Evolutionary conservation across 2,113 vertebrate genomes (phyloP).

Genomic region (Etheostoma spectabile): DNA sequence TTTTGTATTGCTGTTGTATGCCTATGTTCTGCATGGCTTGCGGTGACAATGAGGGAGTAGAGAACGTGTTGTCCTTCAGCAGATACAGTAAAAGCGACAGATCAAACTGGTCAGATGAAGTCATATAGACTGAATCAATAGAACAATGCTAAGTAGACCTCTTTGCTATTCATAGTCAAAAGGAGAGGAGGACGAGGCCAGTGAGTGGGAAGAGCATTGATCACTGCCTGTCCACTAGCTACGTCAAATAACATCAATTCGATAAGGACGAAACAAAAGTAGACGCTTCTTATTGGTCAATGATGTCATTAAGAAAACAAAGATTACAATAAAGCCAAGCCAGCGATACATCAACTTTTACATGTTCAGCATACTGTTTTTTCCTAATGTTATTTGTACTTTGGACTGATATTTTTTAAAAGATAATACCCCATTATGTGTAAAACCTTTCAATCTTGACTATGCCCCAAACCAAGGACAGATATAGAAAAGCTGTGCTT

Average conservation of each 20-base stretch:
- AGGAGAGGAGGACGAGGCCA: slow-evolving; percentile 56
- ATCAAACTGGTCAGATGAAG: slow-evolving; percentile 45
- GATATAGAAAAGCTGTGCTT: neutral
- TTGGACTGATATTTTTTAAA: neutral
- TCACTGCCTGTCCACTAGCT: slow-evolving; percentile 29
- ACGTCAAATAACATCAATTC: slow-evolving; percentile 52
- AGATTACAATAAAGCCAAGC: neutral
- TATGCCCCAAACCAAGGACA: neutral
- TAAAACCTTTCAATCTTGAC: neutral
- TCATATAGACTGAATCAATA: slow-evolving; percentile 53
- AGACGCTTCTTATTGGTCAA: slow-evolving; percentile 15
- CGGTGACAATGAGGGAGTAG: too few species aligned
- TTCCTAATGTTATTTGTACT: neutral
- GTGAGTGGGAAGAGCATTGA: slow-evolving; percentile 70
- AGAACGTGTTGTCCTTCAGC: slow-evolving; percentile 22
- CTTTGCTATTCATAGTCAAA: slow-evolving; percentile 21
- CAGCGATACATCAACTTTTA: neutral
- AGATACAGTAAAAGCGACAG: slow-evolving; percentile 33
- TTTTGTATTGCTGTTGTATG: too few species aligned
- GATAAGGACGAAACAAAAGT: slow-evolving; percentile 10
- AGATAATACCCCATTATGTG: neutral
- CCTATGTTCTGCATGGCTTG: too few species aligned
- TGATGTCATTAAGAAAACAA: neutral
- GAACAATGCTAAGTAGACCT: slow-evolving; percentile 47
- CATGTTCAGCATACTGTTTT: neutral